Conservation (phyloP, 2,113 vertebrate genomes). For the Cavia aperea region DNA sequence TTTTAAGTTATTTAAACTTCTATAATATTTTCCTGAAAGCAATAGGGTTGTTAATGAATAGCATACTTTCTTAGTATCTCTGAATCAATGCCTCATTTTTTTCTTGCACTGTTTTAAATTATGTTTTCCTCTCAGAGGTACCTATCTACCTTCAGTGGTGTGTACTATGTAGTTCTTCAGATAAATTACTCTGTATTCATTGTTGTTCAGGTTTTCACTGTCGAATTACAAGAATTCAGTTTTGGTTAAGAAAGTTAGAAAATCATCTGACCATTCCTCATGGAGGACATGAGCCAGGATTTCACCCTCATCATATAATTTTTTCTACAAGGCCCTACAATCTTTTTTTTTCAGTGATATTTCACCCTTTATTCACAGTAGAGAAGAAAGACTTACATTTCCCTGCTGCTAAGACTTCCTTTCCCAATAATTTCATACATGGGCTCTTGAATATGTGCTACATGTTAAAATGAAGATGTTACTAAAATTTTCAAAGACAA, state of each 20-base stretch:
- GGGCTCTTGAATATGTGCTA: constrained; percentile 62
- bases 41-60: neutral
- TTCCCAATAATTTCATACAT: constrained; percentile 59
- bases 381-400: constrained; percentile 61
- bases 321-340: neutral
- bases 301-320: accelerated
- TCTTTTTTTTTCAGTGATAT: constrained; percentile 30
- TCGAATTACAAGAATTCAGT: neutral
- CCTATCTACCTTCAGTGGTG: neutral
- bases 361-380: constrained; percentile 79
- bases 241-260: neutral
- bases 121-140: neutral
- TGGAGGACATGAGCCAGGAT: neutral
- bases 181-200: neutral
- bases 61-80: neutral
- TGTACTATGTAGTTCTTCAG: neutral
- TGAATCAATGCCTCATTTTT: neutral
- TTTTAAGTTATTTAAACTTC: neutral
- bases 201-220: neutral
- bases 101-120: neutral
- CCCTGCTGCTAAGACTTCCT: constrained; percentile 45
- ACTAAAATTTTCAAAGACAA: constrained; percentile 74
- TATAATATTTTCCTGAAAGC: neutral
- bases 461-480: constrained; percentile 68
- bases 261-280: neutral